phyloP scores from a whole-genome alignment of 2,888 invertebrate genomes.

The Rotaria macrura region DNA sequence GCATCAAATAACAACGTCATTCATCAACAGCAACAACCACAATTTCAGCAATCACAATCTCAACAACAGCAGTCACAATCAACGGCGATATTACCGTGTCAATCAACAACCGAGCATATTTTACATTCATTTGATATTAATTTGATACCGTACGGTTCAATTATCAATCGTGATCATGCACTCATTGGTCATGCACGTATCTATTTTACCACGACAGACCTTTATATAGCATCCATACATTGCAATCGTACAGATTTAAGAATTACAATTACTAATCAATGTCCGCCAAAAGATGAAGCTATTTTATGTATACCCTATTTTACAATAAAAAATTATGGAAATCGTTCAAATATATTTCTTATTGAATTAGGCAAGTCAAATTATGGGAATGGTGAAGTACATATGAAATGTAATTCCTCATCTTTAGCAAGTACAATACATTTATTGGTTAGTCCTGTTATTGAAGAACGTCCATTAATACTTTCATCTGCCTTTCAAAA shows the following conservation, averaged over 20 bases:
- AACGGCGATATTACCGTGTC: not conserved
- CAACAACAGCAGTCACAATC: not conserved
- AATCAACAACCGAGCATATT: not conserved
- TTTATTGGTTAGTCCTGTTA: not conserved
- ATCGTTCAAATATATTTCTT: not conserved
- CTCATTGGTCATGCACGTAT: not conserved
- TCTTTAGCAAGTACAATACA: constrained; percentile 4
- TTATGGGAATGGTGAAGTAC: not conserved
- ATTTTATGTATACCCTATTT: not conserved
- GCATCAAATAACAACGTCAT: too few species aligned
- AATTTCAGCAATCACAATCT: too few species aligned
- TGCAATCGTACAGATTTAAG: not conserved
- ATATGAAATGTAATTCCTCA: not conserved
- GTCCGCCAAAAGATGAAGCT: not conserved
- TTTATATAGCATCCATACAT: not conserved
- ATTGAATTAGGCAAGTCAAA: not conserved
- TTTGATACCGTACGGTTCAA: not conserved
- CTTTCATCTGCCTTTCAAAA: not conserved
- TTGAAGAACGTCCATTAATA: not conserved
- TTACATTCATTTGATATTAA: not conserved
- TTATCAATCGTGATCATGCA: not conserved
- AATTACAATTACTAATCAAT: not conserved
- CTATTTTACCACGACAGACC: not conserved
- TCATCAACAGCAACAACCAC: too few species aligned
- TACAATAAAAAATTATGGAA: constrained; percentile 1